These are phyloP conservation scores for Dasypus novemcinctus DNA, from an alignment of 2,113 vertebrate genomes.

Conservation along the genomic window DNA sequence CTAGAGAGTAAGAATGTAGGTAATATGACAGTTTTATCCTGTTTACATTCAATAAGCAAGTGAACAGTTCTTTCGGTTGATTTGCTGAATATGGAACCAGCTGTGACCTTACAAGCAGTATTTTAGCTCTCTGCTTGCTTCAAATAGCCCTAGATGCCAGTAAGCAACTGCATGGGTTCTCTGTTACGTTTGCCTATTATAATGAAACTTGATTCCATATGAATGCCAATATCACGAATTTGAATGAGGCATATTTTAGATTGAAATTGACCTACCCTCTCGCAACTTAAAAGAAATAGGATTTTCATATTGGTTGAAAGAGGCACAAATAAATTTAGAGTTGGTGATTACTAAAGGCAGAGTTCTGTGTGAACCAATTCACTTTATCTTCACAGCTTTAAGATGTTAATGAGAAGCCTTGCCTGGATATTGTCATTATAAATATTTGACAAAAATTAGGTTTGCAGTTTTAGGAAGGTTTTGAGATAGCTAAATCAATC, in stretches of 20 bases:
- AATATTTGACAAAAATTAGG: slow-evolving; percentile 33
- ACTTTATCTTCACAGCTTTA: slow-evolving; percentile 21
- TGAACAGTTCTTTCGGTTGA: slow-evolving; percentile 25
- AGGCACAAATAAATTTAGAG: not conserved
- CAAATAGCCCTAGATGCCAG: not conserved
- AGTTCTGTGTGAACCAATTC: not conserved
- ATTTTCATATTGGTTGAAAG: not conserved
- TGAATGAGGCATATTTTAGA: slow-evolving; percentile 34
- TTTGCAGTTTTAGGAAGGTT: not conserved
- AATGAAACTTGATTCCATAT: not conserved
- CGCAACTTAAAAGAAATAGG: not conserved
- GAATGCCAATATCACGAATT: slow-evolving; percentile 11
- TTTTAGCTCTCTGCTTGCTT: slow-evolving; percentile 38
- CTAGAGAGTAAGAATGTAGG: not conserved
- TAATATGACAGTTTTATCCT: slow-evolving; percentile 8
- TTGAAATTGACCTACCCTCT: not conserved
- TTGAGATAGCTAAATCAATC: not conserved
- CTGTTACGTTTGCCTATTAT: slow-evolving; percentile 20
- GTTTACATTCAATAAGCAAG: slow-evolving; percentile 42
- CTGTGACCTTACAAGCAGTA: slow-evolving; percentile 42
- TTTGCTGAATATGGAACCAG: slow-evolving; percentile 42
- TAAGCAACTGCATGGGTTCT: not conserved
- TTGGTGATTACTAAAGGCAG: not conserved
- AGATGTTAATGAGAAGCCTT: slow-evolving; percentile 6
- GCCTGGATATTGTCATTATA: not conserved